Conservation (phyloP, 2,888 invertebrate species). For the Rotaria socialis region DNA sequence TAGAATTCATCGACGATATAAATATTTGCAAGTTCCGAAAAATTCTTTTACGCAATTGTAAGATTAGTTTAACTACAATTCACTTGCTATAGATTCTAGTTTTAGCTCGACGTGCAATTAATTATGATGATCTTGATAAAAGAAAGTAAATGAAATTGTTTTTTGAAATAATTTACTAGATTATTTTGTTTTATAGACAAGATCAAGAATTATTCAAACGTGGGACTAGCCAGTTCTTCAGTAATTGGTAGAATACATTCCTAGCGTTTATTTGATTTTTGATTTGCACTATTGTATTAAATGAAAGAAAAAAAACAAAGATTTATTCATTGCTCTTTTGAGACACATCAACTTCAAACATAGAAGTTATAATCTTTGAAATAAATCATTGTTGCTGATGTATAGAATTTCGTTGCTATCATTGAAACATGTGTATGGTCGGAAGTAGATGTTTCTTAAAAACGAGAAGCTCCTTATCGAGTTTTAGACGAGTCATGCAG, state of each 20-base stretch:
- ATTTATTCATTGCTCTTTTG: too few species aligned
- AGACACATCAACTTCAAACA: too few species aligned
- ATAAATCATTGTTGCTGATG: too few species aligned
- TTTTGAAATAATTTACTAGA: background rate
- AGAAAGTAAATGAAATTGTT: background rate
- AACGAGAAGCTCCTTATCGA: too few species aligned
- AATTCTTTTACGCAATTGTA: background rate
- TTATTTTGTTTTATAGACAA: background rate
- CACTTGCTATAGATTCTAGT: too few species aligned
- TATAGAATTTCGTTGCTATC: too few species aligned
- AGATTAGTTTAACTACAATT: background rate
- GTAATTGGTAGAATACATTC: background rate
- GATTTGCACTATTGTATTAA: background rate
- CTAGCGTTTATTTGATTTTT: background rate
- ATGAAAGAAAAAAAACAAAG: too few species aligned
- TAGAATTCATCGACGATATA: background rate
- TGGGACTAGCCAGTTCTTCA: background rate
- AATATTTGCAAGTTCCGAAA: background rate
- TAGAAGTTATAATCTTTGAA: too few species aligned
- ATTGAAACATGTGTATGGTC: too few species aligned
- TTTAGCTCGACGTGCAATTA: background rate
- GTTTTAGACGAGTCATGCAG: too few species aligned
- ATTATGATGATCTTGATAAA: background rate
- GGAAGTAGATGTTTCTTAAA: too few species aligned
- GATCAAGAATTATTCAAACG: background rate